These are phyloP conservation scores for Paedocypris sp. DNA, from an alignment of 2,113 vertebrate genomes.

Conservation along the genomic window DNA sequence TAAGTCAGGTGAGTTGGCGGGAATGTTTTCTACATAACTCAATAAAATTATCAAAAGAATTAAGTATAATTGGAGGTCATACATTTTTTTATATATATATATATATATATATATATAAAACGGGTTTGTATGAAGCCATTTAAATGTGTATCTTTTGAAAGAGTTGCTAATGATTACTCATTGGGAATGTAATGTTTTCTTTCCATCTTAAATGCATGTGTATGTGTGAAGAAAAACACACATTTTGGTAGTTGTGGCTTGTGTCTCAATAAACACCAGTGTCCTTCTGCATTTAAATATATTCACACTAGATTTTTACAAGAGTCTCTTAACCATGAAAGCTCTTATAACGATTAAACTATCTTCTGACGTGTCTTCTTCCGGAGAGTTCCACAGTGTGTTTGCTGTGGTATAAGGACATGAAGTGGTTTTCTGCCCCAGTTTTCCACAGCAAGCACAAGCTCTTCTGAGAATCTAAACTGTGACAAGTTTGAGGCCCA, in stretches of 20 bases:
- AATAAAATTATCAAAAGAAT: too few relatives aligned
- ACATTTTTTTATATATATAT: too few relatives aligned
- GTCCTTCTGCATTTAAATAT: background rate
- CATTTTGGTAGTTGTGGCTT: background rate
- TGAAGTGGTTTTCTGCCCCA: background rate
- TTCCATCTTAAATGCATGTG: too few relatives aligned
- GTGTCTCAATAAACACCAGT: background rate
- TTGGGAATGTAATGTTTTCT: too few relatives aligned
- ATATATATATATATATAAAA: too few relatives aligned
- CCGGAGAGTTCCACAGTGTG: too few relatives aligned
- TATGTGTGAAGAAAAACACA: background rate
- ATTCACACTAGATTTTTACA: too few relatives aligned
- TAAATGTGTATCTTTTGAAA: background rate
- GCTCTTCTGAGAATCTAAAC: background rate
- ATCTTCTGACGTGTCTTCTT: background rate
- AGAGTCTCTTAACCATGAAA: background rate
- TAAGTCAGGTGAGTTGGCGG: too few relatives aligned
- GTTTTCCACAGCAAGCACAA: background rate
- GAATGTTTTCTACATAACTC: too few relatives aligned
- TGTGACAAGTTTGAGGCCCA: conserved; percentile 13
- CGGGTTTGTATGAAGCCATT: background rate
- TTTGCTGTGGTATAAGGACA: background rate
- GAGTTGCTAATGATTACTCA: background rate
- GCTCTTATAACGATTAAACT: background rate
- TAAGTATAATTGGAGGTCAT: too few relatives aligned